Evolutionary conservation across 2,888 invertebrate species (phyloP).

Genomic region (Archips xylosteana): DNA sequence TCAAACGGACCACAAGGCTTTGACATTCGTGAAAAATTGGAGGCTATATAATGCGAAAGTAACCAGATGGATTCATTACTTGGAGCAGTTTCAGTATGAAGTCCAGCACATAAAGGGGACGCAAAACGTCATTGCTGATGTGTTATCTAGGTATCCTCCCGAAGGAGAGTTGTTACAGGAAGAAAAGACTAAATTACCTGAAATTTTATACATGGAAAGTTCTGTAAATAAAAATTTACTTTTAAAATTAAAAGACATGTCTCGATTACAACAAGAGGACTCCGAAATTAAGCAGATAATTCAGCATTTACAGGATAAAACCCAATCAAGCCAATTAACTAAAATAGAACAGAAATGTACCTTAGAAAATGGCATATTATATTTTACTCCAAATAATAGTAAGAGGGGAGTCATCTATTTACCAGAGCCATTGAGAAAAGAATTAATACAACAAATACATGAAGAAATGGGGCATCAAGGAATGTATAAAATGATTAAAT

Average conservation of each 20-base stretch:
- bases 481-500: neutral
- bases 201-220: neutral
- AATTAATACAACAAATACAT: no score
- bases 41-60: neutral
- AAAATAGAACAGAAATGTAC: neutral
- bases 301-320: neutral
- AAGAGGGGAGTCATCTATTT: neutral
- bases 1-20: neutral
- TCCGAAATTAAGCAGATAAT: neutral
- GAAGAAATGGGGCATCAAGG: constrained; percentile 5
- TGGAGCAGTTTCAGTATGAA: neutral
- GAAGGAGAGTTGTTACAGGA: neutral
- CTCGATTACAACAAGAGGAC: neutral
- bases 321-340: neutral
- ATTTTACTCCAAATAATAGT: neutral
- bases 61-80: neutral
- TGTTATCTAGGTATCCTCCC: neutral
- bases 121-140: neutral
- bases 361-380: neutral
- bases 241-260: neutral
- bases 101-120: neutral
- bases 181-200: neutral
- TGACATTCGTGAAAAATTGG: neutral
- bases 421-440: neutral
- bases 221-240: neutral